Evolutionary conservation across 2,888 invertebrate species (phyloP).

Genomic region (Acanthoscelides obtectus): DNA sequence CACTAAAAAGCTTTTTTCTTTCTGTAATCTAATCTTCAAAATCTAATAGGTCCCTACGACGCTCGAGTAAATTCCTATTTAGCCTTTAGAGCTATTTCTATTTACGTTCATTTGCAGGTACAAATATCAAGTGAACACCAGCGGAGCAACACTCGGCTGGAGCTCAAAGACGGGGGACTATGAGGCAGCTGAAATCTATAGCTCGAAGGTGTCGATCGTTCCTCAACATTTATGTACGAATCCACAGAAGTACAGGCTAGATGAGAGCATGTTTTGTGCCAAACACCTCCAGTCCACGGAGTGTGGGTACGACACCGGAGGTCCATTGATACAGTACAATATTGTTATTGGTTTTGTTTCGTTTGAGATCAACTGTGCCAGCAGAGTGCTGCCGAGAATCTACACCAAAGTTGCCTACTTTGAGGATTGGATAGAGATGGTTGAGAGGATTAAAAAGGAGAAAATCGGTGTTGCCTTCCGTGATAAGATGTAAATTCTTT

Average conservation of each 20-base stretch:
- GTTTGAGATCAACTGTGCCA: constrained; percentile 25
- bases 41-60: no score
- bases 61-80: no score
- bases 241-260: constrained; percentile 18
- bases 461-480: constrained; percentile 13
- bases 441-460: constrained; percentile 17
- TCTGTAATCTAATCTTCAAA: no score
- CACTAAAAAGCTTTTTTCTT: no score
- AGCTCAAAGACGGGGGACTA: constrained; percentile 12
- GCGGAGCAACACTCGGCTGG: constrained; percentile 26
- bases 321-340: constrained; percentile 26
- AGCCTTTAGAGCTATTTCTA: no score
- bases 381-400: constrained; percentile 21
- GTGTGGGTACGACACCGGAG: constrained; percentile 28
- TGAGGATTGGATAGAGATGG: constrained; percentile 25
- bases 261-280: constrained; percentile 26
- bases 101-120: constrained; percentile 17
- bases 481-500: background rate
- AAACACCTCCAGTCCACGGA: constrained; percentile 18
- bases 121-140: constrained; percentile 25
- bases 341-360: constrained; percentile 26
- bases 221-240: constrained; percentile 21
- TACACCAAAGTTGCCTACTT: constrained; percentile 27
- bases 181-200: constrained; percentile 19
- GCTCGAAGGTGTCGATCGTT: constrained; percentile 20